Percentiles rank a stretch among this genome's conserved stretches.
phyloP scores from a whole-genome alignment of 92 coral and sea anemone species.

The Scolanthus callimorphus region DNA sequence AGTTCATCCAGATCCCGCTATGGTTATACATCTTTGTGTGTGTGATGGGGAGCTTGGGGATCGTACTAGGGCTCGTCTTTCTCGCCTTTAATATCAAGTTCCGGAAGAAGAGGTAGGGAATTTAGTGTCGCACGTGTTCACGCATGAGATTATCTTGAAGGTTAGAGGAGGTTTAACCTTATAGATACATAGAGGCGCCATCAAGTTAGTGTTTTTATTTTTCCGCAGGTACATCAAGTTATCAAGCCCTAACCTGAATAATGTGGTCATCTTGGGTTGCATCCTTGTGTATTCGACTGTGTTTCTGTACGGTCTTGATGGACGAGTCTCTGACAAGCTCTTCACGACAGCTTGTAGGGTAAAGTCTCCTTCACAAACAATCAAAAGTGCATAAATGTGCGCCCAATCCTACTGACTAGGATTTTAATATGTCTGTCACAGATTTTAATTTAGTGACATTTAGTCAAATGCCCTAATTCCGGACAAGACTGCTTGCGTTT shows the following conservation, averaged over 20 bases:
- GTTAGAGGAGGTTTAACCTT: too few relatives aligned
- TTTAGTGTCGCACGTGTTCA: too few relatives aligned
- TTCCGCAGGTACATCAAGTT: conserved; percentile 65
- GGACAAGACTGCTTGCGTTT: too few relatives aligned
- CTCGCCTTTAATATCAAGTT: conserved; percentile 63
- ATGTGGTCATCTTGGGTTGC: conserved; percentile 74
- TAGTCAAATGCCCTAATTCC: too few relatives aligned
- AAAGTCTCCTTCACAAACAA: too few relatives aligned
- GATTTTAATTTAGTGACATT: too few relatives aligned
- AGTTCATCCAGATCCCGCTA: conserved; percentile 56
- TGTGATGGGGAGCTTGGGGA: conserved; percentile 54
- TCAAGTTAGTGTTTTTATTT: too few relatives aligned
- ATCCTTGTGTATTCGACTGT: conserved; percentile 69
- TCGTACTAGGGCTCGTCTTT: conserved; percentile 61
- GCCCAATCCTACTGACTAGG: too few relatives aligned
- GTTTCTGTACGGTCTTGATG: conserved; percentile 70
- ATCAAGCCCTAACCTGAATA: conserved; percentile 83
- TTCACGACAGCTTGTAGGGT: conserved; percentile 66
- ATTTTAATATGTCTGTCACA: too few relatives aligned
- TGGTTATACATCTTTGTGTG: conserved; percentile 63
- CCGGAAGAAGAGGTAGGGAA: conserved; percentile 55
- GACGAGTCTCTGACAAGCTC: conserved; percentile 55
- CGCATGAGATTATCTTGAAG: background rate
- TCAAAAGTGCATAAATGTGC: too few relatives aligned
- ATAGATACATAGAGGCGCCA: too few relatives aligned